Percentiles rank a stretch among this genome's conserved stretches.
Evolutionary conservation across 1,140 invertebrate genomes (phyloP).

Genomic region (Armadillidium nasatum): DNA sequence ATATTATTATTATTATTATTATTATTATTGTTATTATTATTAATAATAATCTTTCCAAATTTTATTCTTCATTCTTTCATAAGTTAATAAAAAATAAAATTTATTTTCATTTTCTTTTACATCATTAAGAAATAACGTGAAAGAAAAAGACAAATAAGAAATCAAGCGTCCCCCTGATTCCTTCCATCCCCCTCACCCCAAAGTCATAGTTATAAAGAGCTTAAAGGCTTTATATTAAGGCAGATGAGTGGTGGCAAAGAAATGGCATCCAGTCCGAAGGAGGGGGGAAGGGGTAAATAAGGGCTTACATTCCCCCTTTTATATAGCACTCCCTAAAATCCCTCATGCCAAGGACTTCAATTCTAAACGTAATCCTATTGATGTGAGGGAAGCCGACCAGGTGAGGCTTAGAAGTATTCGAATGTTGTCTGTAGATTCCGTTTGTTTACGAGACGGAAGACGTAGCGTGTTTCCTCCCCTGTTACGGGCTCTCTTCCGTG

Average conservation of each 20-base stretch:
- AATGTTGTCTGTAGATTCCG: background rate
- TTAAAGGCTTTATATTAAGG: slow-evolving; percentile 9
- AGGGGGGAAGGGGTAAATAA: background rate
- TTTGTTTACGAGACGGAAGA: slow-evolving; percentile 12
- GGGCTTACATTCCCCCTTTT: background rate
- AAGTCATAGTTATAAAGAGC: background rate
- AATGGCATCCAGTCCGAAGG: background rate
- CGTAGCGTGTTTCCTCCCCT: background rate
- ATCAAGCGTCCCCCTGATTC: no score
- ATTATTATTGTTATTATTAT: no score
- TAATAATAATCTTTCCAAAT: no score
- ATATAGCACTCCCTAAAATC: background rate
- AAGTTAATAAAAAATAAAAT: no score
- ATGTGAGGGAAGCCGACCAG: background rate
- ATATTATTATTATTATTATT: no score
- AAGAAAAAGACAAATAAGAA: no score
- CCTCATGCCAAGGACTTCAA: background rate
- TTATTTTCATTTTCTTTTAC: no score
- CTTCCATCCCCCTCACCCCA: no score
- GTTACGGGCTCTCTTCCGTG: slow-evolving; percentile 5
- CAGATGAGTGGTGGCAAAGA: slow-evolving; percentile 1
- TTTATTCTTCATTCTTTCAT: no score
- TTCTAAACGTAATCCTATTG: slow-evolving; percentile 4
- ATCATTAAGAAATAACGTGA: no score
- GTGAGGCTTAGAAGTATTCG: slow-evolving; percentile 1